Percentiles rank a stretch among this genome's conserved stretches.
phyloP scores from a whole-genome alignment of 1,140 invertebrate genomes.

The Zophobas atratus region DNA sequence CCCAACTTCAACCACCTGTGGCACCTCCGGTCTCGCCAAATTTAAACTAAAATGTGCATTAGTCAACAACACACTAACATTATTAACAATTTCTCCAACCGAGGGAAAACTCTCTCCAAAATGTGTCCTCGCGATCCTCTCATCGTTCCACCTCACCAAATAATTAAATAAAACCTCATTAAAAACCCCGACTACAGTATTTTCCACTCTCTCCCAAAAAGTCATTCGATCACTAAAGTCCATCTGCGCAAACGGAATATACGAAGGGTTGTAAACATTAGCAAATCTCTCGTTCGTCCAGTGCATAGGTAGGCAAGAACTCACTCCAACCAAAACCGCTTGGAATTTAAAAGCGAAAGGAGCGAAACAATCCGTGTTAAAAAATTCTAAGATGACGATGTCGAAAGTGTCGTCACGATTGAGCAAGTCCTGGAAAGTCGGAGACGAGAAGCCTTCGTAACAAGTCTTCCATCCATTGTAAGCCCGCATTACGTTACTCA shows the following conservation, averaged over 20 bases:
- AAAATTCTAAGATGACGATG: constrained; percentile 75
- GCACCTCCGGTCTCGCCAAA: constrained; percentile 71
- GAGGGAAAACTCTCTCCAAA: constrained; percentile 40
- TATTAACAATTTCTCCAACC: constrained; percentile 14
- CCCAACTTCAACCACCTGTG: constrained; percentile 76
- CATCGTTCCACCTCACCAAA: constrained; percentile 2
- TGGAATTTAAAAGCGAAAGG: constrained; percentile 71
- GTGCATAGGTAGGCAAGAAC: constrained; percentile 72
- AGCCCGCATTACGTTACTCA: constrained; percentile 2
- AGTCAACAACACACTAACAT: constrained; percentile 71
- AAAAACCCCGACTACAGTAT: constrained; percentile 52
- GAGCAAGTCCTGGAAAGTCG: constrained; percentile 15
- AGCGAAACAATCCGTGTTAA: constrained; percentile 77
- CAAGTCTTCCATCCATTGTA: constrained; percentile 2
- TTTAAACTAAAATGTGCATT: constrained; percentile 76
- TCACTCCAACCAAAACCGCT: constrained; percentile 72
- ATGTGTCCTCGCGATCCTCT: constrained; percentile 21
- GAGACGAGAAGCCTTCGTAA: background rate
- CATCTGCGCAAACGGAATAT: constrained; percentile 71
- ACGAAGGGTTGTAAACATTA: constrained; percentile 73
- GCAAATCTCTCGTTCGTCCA: constrained; percentile 68
- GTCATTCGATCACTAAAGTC: constrained; percentile 69
- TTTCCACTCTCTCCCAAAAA: constrained; percentile 72
- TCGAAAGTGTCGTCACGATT: constrained; percentile 69
- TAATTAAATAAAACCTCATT: constrained; percentile 19